Evolutionary conservation across 2,113 vertebrate species (phyloP).

Genomic region (Sinocyclocheilus anophthalmus): DNA sequence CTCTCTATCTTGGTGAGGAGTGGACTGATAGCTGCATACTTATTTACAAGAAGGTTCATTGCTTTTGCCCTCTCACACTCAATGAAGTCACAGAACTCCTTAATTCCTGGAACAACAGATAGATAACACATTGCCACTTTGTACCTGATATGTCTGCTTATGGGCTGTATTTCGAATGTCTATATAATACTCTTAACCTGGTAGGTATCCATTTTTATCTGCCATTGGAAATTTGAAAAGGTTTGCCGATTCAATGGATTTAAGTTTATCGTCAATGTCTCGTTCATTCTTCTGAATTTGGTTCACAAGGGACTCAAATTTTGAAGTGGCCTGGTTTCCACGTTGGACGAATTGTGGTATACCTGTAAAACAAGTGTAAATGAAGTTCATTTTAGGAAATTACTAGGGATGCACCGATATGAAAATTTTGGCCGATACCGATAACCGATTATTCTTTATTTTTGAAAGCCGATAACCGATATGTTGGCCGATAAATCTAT

Average conservation of each 20-base stretch:
- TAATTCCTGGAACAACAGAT: constrained; percentile 74
- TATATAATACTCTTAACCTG: constrained; percentile 73
- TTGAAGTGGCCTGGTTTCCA: constrained; percentile 76
- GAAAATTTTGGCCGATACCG: too few relatives aligned
- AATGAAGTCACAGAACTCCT: constrained; percentile 86
- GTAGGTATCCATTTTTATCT: constrained; percentile 69
- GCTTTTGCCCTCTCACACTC: constrained; percentile 80
- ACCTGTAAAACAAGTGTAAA: constrained; percentile 68
- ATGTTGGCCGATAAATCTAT: too few relatives aligned
- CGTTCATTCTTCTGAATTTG: constrained; percentile 83
- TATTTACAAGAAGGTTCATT: constrained; percentile 75
- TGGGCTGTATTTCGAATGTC: too few relatives aligned
- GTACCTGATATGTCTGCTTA: background rate
- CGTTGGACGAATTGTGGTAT: constrained; percentile 81
- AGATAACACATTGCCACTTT: background rate
- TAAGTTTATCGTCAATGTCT: constrained; percentile 80
- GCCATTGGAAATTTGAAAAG: constrained; percentile 81
- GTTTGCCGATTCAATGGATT: constrained; percentile 79
- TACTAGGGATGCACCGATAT: background rate
- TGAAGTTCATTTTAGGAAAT: background rate
- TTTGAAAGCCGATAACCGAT: too few relatives aligned
- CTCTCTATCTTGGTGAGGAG: constrained; percentile 86
- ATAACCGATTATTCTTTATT: too few relatives aligned
- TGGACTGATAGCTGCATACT: constrained; percentile 82
- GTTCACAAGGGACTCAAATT: constrained; percentile 84